Conservation (phyloP, 2,888 invertebrate species). For the Atherix ibis region DNA sequence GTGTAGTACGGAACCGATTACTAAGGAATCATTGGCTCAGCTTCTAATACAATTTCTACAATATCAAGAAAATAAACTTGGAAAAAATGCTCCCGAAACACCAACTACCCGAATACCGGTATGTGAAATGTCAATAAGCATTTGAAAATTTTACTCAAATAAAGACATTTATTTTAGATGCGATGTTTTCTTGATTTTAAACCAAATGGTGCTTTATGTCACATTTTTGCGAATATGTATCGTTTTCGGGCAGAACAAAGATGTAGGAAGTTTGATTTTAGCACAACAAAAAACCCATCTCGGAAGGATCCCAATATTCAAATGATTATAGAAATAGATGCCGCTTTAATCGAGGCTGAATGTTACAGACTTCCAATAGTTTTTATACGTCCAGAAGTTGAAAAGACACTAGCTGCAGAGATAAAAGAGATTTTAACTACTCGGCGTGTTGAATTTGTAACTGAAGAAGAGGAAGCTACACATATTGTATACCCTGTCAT, state of each 20-base stretch:
- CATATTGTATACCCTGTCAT: conserved; percentile 78
- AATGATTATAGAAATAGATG: conserved; percentile 82
- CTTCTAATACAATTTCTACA: conserved; percentile 80
- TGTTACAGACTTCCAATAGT: conserved; percentile 63
- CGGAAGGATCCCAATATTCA: conserved; percentile 85
- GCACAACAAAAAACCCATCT: conserved; percentile 60
- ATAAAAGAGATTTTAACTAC: conserved; percentile 78
- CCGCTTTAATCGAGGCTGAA: conserved; percentile 66
- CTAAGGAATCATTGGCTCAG: conserved; percentile 76
- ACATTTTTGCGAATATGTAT: conserved; percentile 84
- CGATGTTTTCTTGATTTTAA: conserved; percentile 93
- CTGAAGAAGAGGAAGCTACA: conserved; percentile 68
- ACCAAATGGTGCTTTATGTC: conserved; percentile 81
- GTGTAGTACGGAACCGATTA: conserved; percentile 65
- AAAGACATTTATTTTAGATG: conserved; percentile 43
- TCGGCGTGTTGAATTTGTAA: conserved; percentile 59
- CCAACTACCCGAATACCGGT: conserved; percentile 77
- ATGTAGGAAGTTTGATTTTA: conserved; percentile 88
- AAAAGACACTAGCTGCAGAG: conserved; percentile 60
- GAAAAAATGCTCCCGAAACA: conserved; percentile 83
- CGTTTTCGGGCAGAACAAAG: conserved; percentile 93
- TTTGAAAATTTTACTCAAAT: background rate
- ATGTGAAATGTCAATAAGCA: conserved; percentile 24
- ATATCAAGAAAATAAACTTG: conserved; percentile 92
- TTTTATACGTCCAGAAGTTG: conserved; percentile 71